phyloP scores from a whole-genome alignment of 92 coral and sea anemone genomes.

The Nematostella vectensis region DNA sequence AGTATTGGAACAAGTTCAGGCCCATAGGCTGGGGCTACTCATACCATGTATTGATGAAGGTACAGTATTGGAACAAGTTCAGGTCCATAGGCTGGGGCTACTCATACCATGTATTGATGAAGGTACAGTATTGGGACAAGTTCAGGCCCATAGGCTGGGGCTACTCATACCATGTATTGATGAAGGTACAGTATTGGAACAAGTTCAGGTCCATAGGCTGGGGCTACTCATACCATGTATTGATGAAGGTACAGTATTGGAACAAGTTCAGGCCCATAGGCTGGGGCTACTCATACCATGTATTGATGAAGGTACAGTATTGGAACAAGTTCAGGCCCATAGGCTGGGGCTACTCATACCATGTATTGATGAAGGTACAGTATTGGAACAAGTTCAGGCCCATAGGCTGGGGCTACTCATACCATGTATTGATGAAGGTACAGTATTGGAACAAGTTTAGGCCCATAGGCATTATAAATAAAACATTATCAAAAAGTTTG shows the following conservation, averaged over 20 bases:
- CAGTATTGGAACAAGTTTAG: too few species aligned
- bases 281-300: slow-evolving; percentile 61
- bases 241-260: slow-evolving; percentile 64
- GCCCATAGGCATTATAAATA: too few species aligned
- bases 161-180: slow-evolving; percentile 52
- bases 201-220: too few species aligned
- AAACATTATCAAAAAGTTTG: too few species aligned
- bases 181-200: slow-evolving; percentile 64
- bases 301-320: slow-evolving; percentile 58
- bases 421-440: slow-evolving; percentile 63
- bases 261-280: too few species aligned
- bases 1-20: too few species aligned
- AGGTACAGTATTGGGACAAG: too few species aligned
- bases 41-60: slow-evolving; percentile 68
- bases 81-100: too few species aligned
- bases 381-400: too few species aligned
- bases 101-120: slow-evolving; percentile 47
- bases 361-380: slow-evolving; percentile 61
- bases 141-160: too few species aligned
- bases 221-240: slow-evolving; percentile 60
- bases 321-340: too few species aligned
- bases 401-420: slow-evolving; percentile 70
- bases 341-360: slow-evolving; percentile 58
- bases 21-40: slow-evolving; percentile 59
- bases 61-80: too few species aligned